Evolutionary conservation across 2,888 invertebrate genomes (phyloP).

Genomic region (Malacosoma neustria): DNA sequence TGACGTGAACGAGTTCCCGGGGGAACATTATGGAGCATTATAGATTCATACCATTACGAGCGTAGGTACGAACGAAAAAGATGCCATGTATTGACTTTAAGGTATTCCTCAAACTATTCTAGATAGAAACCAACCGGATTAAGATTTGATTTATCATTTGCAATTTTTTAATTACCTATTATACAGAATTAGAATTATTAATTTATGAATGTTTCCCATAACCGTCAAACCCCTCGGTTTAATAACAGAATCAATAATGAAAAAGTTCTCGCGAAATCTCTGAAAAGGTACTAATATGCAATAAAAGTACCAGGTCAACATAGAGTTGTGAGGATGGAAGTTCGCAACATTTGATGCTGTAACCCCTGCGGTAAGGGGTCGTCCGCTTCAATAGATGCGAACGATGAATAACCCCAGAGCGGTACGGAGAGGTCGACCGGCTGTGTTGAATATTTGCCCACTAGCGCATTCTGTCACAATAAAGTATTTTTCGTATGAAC

Average conservation of each 20-base stretch:
- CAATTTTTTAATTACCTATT: too few species aligned
- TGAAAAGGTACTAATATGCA: slow-evolving; percentile 60
- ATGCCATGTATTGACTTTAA: too few species aligned
- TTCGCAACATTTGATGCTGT: slow-evolving; percentile 64
- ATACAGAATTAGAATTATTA: too few species aligned
- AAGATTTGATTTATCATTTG: too few species aligned
- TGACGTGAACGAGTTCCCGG: slow-evolving; percentile 19
- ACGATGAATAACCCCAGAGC: slow-evolving; percentile 24
- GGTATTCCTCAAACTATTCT: too few species aligned
- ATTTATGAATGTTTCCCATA: too few species aligned
- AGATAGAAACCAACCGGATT: too few species aligned
- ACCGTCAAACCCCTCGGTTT: too few species aligned
- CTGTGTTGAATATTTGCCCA: slow-evolving; percentile 22
- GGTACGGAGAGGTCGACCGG: slow-evolving; percentile 15
- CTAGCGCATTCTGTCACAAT: too few species aligned
- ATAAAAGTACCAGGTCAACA: slow-evolving; percentile 65
- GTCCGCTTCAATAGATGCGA: slow-evolving; percentile 22
- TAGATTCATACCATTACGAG: slow-evolving; percentile 43
- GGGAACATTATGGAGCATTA: slow-evolving; percentile 32
- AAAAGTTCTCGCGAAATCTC: slow-evolving; percentile 55
- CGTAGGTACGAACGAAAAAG: too few species aligned
- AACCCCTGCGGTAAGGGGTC: slow-evolving; percentile 50
- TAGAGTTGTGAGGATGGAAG: slow-evolving; percentile 35
- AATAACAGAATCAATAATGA: too few species aligned
- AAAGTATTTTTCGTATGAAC: too few species aligned